Evolutionary conservation across 2,113 vertebrate species (phyloP), one percentile per base, ranked within the genome.

Genomic region (Zapus hudsonius): DNA sequence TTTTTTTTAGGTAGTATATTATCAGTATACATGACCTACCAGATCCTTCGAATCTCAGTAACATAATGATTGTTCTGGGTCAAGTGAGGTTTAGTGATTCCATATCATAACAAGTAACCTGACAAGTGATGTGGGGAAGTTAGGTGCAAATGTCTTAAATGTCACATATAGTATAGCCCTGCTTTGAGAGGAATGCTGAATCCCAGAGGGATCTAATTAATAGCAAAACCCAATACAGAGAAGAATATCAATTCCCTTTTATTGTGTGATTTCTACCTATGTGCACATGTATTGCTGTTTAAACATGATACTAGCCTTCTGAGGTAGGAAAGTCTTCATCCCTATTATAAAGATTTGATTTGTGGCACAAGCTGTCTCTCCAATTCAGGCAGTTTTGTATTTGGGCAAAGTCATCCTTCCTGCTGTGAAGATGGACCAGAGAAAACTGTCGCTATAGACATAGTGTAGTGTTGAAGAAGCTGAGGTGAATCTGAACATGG

Each of bases 1-100:
- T n/a, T 3, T 90, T 78, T 89, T 79, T 90, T 66, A 67, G 64
- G 84, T 36, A 69, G 38, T 73, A 55, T 89, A 81, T 76, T 78
- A 83, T 76, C 61, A 27, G 31, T 73, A 1, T 42, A 76, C 74
- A 80, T 0, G 16, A 61, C 59, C 42, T 79, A 64, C 40, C 29
- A 38, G 52, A 47, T 91, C 33, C 52, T 89, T 36, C 22, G 38
- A 94, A 66, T 94, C 76, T 76, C 79, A 29, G 55, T 69, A 79
- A 80, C n/a, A 38, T 67, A 79, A 52, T 88, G 79, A n/a, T 63
- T 84, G 89, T 75, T 44, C 33, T 66, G 74, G 44, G 16, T 66
- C 40, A 31, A 84, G 69, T 22, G 27, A 6, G 36, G 25, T 31
- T 84, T 78, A 36, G 61, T 61, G 76, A 61, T 73, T 87, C 66